phyloP scores from a whole-genome alignment of 2,113 vertebrate species.

The Ammodytes marinus region DNA sequence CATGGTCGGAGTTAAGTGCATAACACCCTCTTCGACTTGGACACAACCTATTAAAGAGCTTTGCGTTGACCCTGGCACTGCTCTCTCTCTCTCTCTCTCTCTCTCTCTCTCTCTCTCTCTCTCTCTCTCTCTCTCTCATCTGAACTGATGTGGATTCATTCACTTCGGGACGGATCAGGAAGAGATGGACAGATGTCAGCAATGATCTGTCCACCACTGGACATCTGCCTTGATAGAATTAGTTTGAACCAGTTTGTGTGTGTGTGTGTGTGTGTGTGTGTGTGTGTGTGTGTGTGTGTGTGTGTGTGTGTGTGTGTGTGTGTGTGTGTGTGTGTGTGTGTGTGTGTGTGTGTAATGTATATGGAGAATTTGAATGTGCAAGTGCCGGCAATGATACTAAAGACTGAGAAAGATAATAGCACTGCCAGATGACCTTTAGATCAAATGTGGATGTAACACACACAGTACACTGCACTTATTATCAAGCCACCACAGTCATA shows the following conservation, averaged over 20 bases:
- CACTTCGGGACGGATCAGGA: constrained; percentile 77
- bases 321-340: constrained; percentile 30
- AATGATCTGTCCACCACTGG: constrained; percentile 76
- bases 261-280: constrained; percentile 17
- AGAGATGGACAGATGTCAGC: constrained; percentile 82
- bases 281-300: constrained; percentile 29
- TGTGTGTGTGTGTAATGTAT: constrained; percentile 21
- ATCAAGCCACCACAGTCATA: constrained; percentile 42
- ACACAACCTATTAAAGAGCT: constrained; percentile 78
- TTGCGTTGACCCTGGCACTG: constrained; percentile 53
- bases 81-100: background rate
- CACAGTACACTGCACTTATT: constrained; percentile 40
- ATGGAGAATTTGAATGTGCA: constrained; percentile 13
- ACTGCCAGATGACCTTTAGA: constrained; percentile 69
- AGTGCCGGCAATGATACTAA: constrained; percentile 47
- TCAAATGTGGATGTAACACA: constrained; percentile 51
- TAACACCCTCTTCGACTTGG: constrained; percentile 64
- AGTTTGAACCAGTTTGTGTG: constrained; percentile 53
- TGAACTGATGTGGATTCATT: constrained; percentile 63
- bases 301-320: constrained; percentile 25
- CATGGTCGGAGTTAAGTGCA: constrained; percentile 77
- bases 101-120: too few species aligned
- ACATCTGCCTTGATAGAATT: constrained; percentile 77
- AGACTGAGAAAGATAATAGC: constrained; percentile 63
- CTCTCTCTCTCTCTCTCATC: constrained; percentile 44